Conservation (phyloP, 2,797 vertebrate species). For the Cercopithecus petaurista region DNA sequence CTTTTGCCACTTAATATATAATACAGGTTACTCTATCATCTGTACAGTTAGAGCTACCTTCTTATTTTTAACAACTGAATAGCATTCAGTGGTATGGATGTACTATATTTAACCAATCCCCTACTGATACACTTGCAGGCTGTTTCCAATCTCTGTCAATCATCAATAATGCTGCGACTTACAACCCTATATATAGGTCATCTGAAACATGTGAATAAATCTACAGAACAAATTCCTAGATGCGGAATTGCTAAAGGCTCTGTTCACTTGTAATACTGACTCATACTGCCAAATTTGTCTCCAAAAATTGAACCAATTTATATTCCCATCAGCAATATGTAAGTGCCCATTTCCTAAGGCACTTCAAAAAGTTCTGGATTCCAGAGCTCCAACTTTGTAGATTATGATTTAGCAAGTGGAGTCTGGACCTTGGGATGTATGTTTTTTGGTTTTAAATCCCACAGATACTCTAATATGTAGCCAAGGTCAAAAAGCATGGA, state of each 20-base stretch:
- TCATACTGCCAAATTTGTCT: not conserved
- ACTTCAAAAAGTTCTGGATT: conserved; percentile 26
- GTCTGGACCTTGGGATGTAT: not conserved
- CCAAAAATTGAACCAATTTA: not conserved
- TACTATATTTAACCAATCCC: not conserved
- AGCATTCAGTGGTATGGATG: not conserved
- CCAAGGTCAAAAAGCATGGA: conserved; percentile 24
- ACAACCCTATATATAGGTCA: not conserved
- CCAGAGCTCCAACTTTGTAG: not conserved
- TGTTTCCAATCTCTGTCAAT: conserved; percentile 12
- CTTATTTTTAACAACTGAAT: conserved; percentile 27
- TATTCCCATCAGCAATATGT: not conserved
- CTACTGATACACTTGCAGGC: not conserved
- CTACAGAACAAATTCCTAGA: not conserved
- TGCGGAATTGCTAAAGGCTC: not conserved
- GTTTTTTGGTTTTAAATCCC: conserved; percentile 20
- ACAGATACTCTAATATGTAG: conserved; percentile 28
- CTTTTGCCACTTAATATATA: not conserved
- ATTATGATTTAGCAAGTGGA: not conserved
- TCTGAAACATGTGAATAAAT: not conserved
- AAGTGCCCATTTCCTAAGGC: not conserved
- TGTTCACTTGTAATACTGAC: not conserved
- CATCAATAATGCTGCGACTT: not conserved
- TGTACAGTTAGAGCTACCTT: not conserved
- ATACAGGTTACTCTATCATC: not conserved